These are phyloP conservation scores for Phalacrocorax aristotelis DNA, from an alignment of 2,113 vertebrate genomes.

Conservation along the genomic window DNA sequence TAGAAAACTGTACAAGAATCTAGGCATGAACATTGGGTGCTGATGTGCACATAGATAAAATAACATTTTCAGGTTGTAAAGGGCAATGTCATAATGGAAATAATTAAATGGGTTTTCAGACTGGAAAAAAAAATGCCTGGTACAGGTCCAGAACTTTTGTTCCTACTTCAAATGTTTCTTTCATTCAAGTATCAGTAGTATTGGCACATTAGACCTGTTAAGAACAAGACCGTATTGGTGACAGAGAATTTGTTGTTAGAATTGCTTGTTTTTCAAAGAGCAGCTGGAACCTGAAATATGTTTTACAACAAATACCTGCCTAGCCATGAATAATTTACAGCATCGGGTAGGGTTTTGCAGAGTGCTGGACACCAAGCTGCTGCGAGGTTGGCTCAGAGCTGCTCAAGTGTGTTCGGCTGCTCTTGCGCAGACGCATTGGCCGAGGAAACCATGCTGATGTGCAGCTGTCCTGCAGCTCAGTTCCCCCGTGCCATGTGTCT, in stretches of 20 bases:
- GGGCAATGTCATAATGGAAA: background rate
- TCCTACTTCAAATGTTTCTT: background rate
- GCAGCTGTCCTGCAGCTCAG: accelerated
- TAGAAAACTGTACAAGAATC: background rate
- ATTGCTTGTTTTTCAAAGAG: background rate
- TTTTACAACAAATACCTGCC: background rate
- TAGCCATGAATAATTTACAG: accelerated
- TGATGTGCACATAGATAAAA: background rate
- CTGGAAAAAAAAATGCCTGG: background rate
- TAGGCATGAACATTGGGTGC: background rate
- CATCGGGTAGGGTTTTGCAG: too few relatives aligned
- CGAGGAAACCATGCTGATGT: background rate
- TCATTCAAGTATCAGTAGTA: background rate
- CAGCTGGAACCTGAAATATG: background rate
- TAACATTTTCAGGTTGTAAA: background rate
- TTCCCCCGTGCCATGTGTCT: background rate
- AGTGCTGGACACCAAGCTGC: too few relatives aligned
- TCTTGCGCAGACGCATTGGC: accelerated
- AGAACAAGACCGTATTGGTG: background rate
- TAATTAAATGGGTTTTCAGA: background rate
- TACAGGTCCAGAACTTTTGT: background rate
- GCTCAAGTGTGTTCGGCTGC: background rate
- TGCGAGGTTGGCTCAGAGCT: background rate
- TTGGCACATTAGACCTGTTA: background rate
- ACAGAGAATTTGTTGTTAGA: background rate